Base-by-base conservation (phyloP, 2,888 invertebrate genomes). In the Leucozona laternaria region DNA sequence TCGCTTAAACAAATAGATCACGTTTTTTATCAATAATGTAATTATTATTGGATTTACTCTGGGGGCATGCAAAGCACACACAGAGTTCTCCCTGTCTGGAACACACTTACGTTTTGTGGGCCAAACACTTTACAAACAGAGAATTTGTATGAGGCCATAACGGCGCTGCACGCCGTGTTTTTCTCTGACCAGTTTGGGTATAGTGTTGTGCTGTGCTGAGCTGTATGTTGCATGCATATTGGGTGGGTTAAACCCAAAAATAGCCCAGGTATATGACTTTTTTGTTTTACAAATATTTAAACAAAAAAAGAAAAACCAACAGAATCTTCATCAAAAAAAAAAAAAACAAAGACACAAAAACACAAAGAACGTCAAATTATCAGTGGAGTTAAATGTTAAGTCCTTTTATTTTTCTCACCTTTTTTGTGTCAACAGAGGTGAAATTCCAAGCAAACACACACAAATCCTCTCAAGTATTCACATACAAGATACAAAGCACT, bases 1-100 rank as follows among this genome's bases (percentile, higher is more conserved):
- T 79, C 86, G 78, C 82, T 86, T 86, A 82, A 86, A 82, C 86
- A 86, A 86, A 86, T 82, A 86, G 82, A 82, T 86, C 86, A 86
- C 86, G 82, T 86, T 86, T 86, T 86, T 78, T 78, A 81, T 81
- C 81, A 81, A 86, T 86, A 75, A 86, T 58, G 40, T 68, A 25
- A 68, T 82, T 82, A 81, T 71, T 71, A 80, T 78, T 78, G 72
- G 53, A 72, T 28, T 76, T 76, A 76, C 73, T 40, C 40, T 50
- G 53, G 25, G 53, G 72, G 58, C n/a, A 71, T 50, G 37, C 48
- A 58, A 64, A 53, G 50, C 48, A 48, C 37, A 57, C 37, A 45
- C 34, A 43, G 8, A 17, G 8, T 48, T 15, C 13, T 34, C 45
- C 28, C 17, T 37, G 71, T 53, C 75, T 80, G 71, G 55, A 28